Evolutionary conservation across 2,113 vertebrate species (phyloP).

Genomic region (Antechinus stuartii): DNA sequence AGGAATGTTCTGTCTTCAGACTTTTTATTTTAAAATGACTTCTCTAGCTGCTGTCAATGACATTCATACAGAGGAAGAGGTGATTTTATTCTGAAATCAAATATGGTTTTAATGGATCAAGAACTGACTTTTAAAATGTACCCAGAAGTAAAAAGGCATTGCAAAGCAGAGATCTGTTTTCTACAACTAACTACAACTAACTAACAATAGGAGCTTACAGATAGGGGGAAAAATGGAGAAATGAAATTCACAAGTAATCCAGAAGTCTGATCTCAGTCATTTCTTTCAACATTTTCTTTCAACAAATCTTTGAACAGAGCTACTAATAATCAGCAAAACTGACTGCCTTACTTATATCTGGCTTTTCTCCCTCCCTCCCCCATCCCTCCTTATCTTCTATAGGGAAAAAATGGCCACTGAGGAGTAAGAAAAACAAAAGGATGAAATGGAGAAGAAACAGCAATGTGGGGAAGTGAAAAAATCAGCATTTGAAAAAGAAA

Average conservation of each 20-base stretch:
- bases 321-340: not conserved
- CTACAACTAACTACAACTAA: not conserved
- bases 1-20: constrained; percentile 62
- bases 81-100: constrained; percentile 61
- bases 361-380: not conserved
- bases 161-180: not conserved
- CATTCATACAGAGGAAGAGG: constrained; percentile 57
- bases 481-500: constrained; percentile 39
- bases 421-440: constrained; percentile 37
- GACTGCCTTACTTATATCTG: not conserved
- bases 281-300: not conserved
- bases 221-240: constrained; percentile 2
- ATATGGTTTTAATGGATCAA: constrained; percentile 37
- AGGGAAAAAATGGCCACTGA: not conserved
- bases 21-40: constrained; percentile 43
- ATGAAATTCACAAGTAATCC: constrained; percentile 46
- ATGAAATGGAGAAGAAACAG: constrained; percentile 37
- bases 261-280: constrained; percentile 35
- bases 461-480: not conserved
- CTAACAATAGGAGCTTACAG: not conserved
- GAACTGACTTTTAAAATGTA: constrained; percentile 45
- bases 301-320: not conserved
- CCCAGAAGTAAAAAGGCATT: constrained; percentile 33
- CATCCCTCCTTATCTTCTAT: not conserved
- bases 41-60: constrained; percentile 49